These are phyloP conservation scores for Xylocampa areola DNA, from an alignment of 2,888 invertebrate genomes.

Conservation along the genomic window DNA sequence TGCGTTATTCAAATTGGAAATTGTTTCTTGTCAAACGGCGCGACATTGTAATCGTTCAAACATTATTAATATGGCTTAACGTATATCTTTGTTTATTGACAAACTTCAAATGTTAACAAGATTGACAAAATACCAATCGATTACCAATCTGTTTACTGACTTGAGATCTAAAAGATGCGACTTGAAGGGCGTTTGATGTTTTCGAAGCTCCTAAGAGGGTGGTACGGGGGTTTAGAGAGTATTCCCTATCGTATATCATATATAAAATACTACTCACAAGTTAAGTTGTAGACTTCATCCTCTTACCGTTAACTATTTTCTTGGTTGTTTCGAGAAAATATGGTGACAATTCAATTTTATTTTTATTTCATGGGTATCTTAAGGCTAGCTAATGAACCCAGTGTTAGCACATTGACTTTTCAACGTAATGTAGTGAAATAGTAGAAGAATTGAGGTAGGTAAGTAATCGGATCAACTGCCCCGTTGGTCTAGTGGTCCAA, in stretches of 20 bases:
- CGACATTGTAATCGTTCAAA: slow-evolving; percentile 21
- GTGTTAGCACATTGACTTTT: no score
- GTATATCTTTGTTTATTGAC: slow-evolving; percentile 25
- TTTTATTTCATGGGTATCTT: background rate
- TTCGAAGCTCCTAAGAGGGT: slow-evolving; percentile 5
- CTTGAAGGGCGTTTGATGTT: slow-evolving; percentile 28
- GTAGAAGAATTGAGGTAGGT: no score
- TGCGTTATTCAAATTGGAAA: slow-evolving; percentile 22
- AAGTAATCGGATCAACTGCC: no score
- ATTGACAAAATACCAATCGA: slow-evolving; percentile 37
- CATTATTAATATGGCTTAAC: slow-evolving; percentile 11
- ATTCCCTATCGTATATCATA: slow-evolving; percentile 30
- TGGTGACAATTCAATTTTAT: slow-evolving; percentile 2
- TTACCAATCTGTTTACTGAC: slow-evolving; percentile 32
- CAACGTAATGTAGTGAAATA: no score
- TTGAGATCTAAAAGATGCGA: slow-evolving; percentile 15
- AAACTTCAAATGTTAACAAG: slow-evolving; percentile 36
- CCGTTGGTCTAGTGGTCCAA: no score
- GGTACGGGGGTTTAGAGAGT: slow-evolving; percentile 23
- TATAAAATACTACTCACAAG: slow-evolving; percentile 32
- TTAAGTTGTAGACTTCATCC: slow-evolving; percentile 22
- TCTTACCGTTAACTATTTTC: slow-evolving; percentile 16
- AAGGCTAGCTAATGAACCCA: no score
- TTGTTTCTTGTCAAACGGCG: slow-evolving; percentile 16
- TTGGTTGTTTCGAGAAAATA: slow-evolving; percentile 8